phyloP scores from a whole-genome alignment of 2,113 vertebrate species.

The Vicugna pacos region DNA sequence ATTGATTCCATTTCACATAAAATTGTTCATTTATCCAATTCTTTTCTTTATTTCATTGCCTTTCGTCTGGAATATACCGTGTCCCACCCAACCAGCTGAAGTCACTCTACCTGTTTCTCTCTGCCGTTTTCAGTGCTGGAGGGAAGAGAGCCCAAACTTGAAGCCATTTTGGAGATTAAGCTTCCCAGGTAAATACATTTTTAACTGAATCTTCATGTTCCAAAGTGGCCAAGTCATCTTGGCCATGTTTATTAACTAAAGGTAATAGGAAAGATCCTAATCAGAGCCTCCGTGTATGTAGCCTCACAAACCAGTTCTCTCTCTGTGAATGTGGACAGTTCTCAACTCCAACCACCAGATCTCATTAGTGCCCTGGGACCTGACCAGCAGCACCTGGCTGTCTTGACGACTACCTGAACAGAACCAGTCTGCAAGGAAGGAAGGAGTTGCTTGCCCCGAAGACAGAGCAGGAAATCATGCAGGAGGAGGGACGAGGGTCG shows the following conservation, averaged over 20 bases:
- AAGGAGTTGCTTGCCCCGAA: not conserved
- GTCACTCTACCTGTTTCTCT: conserved; percentile 41
- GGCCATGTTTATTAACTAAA: conserved; percentile 83
- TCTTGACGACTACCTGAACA: not conserved
- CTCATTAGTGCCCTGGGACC: not conserved
- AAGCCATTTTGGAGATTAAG: conserved; percentile 83
- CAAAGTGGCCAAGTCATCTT: conserved; percentile 62
- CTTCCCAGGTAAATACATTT: conserved; percentile 69
- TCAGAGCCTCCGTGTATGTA: conserved; percentile 50
- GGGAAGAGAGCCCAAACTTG: conserved; percentile 61
- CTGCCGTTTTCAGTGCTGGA: conserved; percentile 3
- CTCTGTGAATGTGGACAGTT: not conserved
- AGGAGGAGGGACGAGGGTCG: not conserved
- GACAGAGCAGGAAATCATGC: not conserved
- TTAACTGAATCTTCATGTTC: conserved; percentile 34
- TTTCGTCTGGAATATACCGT: conserved; percentile 62
- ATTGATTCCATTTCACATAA: conserved; percentile 58
- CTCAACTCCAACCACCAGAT: not conserved
- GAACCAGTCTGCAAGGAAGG: not conserved
- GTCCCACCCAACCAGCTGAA: conserved; percentile 51
- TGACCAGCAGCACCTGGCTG: not conserved
- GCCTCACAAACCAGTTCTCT: conserved; percentile 71
- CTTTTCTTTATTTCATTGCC: conserved; percentile 68
- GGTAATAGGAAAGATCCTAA: conserved; percentile 81
- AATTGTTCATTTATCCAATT: conserved; percentile 65